Conservation (phyloP, 2,797 vertebrate genomes). For the Poecilia velifera region DNA sequence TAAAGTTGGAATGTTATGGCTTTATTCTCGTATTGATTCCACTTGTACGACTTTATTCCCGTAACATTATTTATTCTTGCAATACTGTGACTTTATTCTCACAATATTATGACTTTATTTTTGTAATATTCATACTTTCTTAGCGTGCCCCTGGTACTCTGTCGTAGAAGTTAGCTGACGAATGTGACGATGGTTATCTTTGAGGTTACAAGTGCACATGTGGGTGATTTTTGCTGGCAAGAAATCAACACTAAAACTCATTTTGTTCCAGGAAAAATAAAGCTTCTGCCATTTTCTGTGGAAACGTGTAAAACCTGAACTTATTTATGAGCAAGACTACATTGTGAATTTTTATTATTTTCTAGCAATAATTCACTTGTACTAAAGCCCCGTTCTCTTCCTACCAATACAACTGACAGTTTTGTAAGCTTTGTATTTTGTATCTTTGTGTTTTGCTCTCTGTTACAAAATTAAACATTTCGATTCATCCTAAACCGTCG, state of each 20-base stretch:
- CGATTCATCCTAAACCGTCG: conserved; percentile 20
- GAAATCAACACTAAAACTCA: conserved; percentile 32
- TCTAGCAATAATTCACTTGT: conserved; percentile 50
- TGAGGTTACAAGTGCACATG: conserved; percentile 1
- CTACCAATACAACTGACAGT: conserved; percentile 45
- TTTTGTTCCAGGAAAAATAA: conserved; percentile 24
- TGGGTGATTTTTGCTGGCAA: conserved; percentile 21
- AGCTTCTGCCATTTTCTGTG: conserved; percentile 45
- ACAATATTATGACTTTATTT: no score
- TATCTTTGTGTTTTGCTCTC: conserved; percentile 70
- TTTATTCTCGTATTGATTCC: no score
- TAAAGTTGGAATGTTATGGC: no score
- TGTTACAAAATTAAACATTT: conserved; percentile 67
- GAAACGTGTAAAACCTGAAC: conserved; percentile 48
- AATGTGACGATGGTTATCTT: conserved; percentile 32
- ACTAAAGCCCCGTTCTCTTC: conserved; percentile 45
- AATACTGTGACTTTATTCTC: no score
- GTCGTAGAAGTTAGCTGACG: conserved; percentile 26
- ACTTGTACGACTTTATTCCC: no score
- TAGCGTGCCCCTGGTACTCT: no score
- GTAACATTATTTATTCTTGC: no score
- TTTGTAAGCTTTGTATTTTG: conserved; percentile 68
- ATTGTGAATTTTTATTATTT: conserved; percentile 56
- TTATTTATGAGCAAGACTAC: conserved; percentile 71
- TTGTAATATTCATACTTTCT: no score